Base-by-base conservation (phyloP, 2,113 vertebrate species). In the Oplegnathus fasciatus region DNA sequence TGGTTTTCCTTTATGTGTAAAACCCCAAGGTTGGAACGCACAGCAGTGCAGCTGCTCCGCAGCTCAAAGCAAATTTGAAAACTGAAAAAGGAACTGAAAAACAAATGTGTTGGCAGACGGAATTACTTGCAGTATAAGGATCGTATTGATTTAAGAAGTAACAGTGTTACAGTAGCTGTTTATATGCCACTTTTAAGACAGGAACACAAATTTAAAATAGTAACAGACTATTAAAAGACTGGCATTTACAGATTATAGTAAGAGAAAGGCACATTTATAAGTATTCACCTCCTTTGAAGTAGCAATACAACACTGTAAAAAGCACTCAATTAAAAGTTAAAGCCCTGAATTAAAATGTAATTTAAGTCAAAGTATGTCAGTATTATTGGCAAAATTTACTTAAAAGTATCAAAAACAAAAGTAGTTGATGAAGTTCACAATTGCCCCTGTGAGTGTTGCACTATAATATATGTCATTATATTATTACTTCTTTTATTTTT, bases 101-200 rank as follows among this genome's bases (percentile, higher is more conserved):
- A 57, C 32, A 71, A 82, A 84, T 44, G 32, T 44, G 34, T 57
- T 5, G 17, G 26, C 54, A 73, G 67, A 73, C 77, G 66, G 46
- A 72, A 61, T 28, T 52, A 44, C 54, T 32, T 28, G 34, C 28
- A 22, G 22, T 40, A 4, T 61, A 61, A 8, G 9, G 48, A 62
- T 64, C 20, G 3, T 40, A 76, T 72, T 57, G 78, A 78, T 88
- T 80, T 32, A 15, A 55, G 61, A 66, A 71, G 44, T 30, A 71
- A 42, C 54, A 6, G 18, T 75, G 30, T 34, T 34, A 58, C 26
- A 13, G 50, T 13, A 57, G 65, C 44, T 61, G 37, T 74, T 73
- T 24, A 17, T 60, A 30, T 65, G 6, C 30, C 69, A 57, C 55
- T n/a, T 30, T 37, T 30, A 55, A 57, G 71, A 73, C 15, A 34